phyloP scores from a whole-genome alignment of 1,140 invertebrate genomes.

The Ooceraea biroi region DNA sequence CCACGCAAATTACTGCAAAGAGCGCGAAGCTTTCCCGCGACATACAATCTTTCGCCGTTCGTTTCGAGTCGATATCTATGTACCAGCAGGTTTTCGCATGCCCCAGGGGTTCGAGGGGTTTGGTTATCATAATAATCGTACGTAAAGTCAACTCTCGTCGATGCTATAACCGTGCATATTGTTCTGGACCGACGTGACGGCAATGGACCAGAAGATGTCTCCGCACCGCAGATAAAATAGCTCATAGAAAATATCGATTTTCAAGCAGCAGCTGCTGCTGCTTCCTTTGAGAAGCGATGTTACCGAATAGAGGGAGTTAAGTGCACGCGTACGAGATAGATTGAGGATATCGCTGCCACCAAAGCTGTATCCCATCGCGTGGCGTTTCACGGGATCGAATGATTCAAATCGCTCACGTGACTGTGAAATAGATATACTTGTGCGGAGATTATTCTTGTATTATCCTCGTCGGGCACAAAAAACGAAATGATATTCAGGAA shows the following conservation, averaged over 20 bases:
- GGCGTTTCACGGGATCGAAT: slow-evolving; percentile 67
- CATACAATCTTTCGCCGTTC: neutral
- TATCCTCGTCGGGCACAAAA: slow-evolving; percentile 36
- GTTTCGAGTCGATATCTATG: neutral
- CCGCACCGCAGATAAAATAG: slow-evolving; percentile 42
- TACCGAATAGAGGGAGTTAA: slow-evolving; percentile 72
- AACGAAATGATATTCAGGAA: neutral
- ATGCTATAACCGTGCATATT: neutral
- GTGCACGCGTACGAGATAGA: slow-evolving; percentile 68
- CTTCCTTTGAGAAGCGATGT: slow-evolving; percentile 73
- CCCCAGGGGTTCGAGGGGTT: neutral
- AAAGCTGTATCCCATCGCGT: slow-evolving; percentile 44
- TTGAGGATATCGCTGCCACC: slow-evolving; percentile 71
- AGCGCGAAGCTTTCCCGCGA: neutral
- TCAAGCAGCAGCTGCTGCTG: slow-evolving; percentile 49
- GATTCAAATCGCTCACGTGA: neutral
- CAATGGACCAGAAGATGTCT: neutral
- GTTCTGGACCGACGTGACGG: neutral
- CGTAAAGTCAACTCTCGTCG: slow-evolving; percentile 13
- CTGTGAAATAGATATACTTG: slow-evolving; percentile 54
- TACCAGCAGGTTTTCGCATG: neutral
- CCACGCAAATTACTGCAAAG: slow-evolving; percentile 9
- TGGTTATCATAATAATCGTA: neutral
- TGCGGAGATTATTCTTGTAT: slow-evolving; percentile 62
- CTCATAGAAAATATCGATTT: slow-evolving; percentile 62